Percentiles rank a stretch among this genome's conserved stretches.
These are phyloP conservation scores for Nomada fabriciana DNA, from an alignment of 2,888 invertebrate genomes.

Conservation along the genomic window DNA sequence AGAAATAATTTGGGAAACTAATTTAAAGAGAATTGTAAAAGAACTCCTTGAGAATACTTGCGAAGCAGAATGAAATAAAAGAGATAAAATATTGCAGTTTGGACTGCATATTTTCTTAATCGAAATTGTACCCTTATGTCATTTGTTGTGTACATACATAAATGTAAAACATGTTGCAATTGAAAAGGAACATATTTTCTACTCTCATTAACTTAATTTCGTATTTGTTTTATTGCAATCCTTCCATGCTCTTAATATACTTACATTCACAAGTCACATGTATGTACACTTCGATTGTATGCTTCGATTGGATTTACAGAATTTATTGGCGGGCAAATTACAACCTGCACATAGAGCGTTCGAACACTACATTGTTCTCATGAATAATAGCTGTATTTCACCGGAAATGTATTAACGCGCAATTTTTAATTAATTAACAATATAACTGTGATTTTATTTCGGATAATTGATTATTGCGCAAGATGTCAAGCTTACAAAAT, in stretches of 20 bases:
- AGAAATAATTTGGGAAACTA: background rate
- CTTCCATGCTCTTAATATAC: background rate
- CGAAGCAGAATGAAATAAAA: background rate
- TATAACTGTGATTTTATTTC: conserved; percentile 1
- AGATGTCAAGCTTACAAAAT: conserved; percentile 66
- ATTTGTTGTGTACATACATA: no score
- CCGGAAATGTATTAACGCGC: background rate
- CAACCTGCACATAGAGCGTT: conserved; percentile 42
- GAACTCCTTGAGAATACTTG: background rate
- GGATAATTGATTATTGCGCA: background rate
- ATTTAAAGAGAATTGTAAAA: background rate
- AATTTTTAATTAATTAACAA: background rate
- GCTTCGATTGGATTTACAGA: background rate
- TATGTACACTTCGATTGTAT: no score
- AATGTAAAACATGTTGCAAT: background rate
- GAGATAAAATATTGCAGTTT: no score
- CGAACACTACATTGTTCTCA: conserved; percentile 8
- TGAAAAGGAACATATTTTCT: background rate
- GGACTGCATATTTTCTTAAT: background rate
- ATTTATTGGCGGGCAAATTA: conserved; percentile 60
- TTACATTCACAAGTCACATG: background rate
- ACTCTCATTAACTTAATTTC: background rate
- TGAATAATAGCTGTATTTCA: background rate
- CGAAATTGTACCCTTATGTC: background rate
- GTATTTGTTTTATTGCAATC: background rate